A percentile compares a stretch with the other conserved stretches of the same genome.
phyloP scores from a whole-genome alignment of 2,113 vertebrate species.

The Crotalus horridus region DNA sequence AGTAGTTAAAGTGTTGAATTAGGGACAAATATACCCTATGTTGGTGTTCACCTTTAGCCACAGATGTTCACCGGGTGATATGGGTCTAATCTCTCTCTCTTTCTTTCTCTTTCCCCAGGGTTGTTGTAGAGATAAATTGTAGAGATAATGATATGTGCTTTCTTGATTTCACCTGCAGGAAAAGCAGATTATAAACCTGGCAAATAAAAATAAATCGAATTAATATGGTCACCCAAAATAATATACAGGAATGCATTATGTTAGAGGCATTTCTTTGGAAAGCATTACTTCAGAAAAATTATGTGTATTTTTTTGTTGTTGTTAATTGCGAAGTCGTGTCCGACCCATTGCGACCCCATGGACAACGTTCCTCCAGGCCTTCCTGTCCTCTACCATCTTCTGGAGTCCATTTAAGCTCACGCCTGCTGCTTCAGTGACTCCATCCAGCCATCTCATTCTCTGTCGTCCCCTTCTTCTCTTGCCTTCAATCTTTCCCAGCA shows the following conservation, averaged over 20 bases:
- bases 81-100: not conserved
- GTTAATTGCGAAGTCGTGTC: too few relatives aligned
- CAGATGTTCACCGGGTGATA: not conserved
- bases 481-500: too few relatives aligned
- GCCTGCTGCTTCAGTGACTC: too few relatives aligned
- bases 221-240: not conserved
- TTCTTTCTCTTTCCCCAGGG: not conserved
- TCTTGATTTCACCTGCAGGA: not conserved
- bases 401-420: too few relatives aligned
- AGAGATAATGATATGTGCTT: not conserved
- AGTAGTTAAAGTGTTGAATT: not conserved
- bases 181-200: not conserved
- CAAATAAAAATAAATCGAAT: not conserved
- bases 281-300: not conserved
- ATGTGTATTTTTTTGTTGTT: too few relatives aligned
- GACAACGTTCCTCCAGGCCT: too few relatives aligned
- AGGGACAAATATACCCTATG: not conserved
- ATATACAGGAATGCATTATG: not conserved
- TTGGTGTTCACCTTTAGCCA: not conserved
- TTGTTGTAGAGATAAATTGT: not conserved
- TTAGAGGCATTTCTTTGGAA: not conserved
- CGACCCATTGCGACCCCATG: too few relatives aligned
- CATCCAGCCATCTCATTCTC: too few relatives aligned
- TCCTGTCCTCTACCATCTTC: too few relatives aligned
- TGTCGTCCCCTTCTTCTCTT: too few relatives aligned